Conservation (phyloP, 2,797 vertebrate species). For the Todus mexicanus region DNA sequence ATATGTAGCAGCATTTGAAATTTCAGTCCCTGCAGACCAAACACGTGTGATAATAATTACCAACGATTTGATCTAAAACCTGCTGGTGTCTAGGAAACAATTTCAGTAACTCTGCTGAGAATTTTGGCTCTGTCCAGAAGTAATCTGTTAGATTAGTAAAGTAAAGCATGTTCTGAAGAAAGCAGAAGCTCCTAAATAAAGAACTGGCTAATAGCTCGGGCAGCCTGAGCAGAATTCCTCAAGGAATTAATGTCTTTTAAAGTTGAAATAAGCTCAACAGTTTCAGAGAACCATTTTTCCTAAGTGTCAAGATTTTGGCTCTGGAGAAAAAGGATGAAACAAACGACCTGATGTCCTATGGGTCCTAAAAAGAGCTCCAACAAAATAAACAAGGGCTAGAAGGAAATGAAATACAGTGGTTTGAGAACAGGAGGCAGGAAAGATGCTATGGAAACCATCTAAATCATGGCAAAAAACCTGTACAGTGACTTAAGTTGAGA, state of each 20-base stretch:
- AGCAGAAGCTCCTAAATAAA: neutral
- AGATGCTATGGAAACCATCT: neutral
- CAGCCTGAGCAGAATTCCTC: neutral
- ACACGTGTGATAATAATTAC: neutral
- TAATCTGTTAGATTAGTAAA: neutral
- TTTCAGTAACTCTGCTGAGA: neutral
- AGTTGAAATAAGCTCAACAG: neutral
- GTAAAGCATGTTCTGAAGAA: neutral
- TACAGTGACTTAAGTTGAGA: neutral
- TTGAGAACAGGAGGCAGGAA: neutral
- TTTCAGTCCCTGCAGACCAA: neutral
- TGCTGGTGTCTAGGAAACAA: neutral
- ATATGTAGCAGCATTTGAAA: neutral
- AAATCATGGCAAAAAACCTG: neutral
- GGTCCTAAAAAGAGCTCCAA: neutral
- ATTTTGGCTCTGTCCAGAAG: neutral
- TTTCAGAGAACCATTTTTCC: neutral
- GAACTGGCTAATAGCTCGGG: neutral
- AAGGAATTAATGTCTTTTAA: neutral
- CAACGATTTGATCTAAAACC: neutral
- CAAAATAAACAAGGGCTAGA: neutral
- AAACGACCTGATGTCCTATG: neutral
- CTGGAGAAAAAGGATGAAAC: neutral
- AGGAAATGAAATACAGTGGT: neutral
- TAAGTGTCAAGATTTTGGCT: neutral